A percentile compares a stretch with the other conserved stretches of the same genome.
Evolutionary conservation across 2,113 vertebrate genomes (phyloP).

Genomic region (Melozone crissalis): DNA sequence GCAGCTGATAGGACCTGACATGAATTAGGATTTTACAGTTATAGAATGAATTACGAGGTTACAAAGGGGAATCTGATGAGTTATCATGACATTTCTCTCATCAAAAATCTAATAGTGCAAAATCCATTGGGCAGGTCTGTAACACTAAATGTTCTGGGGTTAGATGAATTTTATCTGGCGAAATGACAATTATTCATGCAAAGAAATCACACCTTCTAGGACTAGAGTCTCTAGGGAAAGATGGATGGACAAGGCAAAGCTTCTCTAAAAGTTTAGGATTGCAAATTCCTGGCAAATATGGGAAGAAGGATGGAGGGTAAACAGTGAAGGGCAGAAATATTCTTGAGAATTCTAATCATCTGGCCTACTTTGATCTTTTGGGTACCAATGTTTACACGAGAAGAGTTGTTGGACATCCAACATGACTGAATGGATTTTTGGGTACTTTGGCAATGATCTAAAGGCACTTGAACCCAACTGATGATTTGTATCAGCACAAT

Average conservation of each 20-base stretch:
- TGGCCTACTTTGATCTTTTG: background rate
- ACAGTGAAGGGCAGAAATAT: background rate
- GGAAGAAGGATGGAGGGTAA: background rate
- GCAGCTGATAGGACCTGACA: background rate
- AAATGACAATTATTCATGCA: background rate
- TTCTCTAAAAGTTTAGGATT: background rate
- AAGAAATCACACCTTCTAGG: background rate
- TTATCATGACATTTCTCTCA: background rate
- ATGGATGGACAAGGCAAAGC: background rate
- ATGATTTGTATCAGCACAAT: background rate
- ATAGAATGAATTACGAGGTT: background rate
- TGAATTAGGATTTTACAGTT: background rate
- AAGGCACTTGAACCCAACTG: background rate
- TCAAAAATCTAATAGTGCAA: background rate
- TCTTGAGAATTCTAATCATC: background rate
- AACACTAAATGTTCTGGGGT: background rate
- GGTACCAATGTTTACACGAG: rapidly evolving
- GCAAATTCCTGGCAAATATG: background rate
- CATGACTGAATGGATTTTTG: background rate
- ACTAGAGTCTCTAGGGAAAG: background rate
- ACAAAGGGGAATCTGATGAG: background rate
- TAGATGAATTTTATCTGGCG: background rate
- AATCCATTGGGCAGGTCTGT: background rate
- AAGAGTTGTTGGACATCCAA: background rate
- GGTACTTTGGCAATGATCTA: background rate